Conservation (phyloP, 1,140 invertebrate genomes). For the Phymorhynchus buccinoides region DNA sequence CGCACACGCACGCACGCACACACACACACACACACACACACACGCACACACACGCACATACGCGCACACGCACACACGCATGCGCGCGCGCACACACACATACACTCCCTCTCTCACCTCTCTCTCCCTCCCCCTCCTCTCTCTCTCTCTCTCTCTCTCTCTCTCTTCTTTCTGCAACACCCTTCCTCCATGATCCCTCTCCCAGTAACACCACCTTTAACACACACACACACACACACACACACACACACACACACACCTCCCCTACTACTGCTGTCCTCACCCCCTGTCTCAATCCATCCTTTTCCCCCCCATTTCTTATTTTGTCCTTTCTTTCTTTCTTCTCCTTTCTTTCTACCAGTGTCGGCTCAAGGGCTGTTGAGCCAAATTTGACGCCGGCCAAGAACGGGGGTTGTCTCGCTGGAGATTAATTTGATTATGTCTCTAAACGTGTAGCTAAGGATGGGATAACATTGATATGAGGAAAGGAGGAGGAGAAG, state of each 20-base stretch:
- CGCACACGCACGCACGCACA: too few relatives aligned
- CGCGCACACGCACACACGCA: slow-evolving; percentile 7
- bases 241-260: too few relatives aligned
- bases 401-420: background rate
- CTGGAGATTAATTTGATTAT: slow-evolving; percentile 7
- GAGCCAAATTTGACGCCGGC: background rate
- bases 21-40: too few relatives aligned
- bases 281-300: too few relatives aligned
- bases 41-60: background rate
- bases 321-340: too few relatives aligned
- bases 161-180: background rate
- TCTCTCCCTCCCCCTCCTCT: background rate
- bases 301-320: too few relatives aligned
- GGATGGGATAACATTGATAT: background rate
- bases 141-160: background rate
- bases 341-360: background rate
- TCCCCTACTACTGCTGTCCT: too few relatives aligned
- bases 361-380: background rate
- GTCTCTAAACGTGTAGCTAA: background rate
- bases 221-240: too few relatives aligned
- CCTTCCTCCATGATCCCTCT: too few relatives aligned
- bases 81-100: slow-evolving; percentile 3
- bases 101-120: background rate
- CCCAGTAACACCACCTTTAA: too few relatives aligned
- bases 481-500: background rate